Evolutionary conservation across 1,140 invertebrate genomes (phyloP).

Genomic region (Stegodyphus mimosarum): DNA sequence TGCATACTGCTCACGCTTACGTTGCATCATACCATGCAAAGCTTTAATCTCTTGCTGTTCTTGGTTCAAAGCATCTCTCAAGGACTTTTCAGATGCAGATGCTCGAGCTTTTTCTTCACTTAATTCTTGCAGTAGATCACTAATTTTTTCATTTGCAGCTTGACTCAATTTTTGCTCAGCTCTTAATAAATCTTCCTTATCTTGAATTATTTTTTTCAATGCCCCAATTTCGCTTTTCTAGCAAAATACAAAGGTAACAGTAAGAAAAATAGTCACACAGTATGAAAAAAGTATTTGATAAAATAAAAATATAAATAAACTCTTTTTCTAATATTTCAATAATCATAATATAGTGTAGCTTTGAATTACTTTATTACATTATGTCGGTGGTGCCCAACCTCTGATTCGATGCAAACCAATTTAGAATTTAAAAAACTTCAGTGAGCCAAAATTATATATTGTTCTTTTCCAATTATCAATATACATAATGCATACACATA

Average conservation of each 20-base stretch:
- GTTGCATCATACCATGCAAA: slow-evolving; percentile 52
- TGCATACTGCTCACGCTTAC: slow-evolving; percentile 35
- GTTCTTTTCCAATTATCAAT: too few species aligned
- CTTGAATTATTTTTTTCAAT: slow-evolving; percentile 59
- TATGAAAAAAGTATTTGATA: background rate
- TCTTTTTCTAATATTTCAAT: slow-evolving; percentile 1
- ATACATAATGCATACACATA: too few species aligned
- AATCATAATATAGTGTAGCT: background rate
- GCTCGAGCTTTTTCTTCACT: slow-evolving; percentile 31
- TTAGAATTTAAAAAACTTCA: too few species aligned
- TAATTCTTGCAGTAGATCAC: slow-evolving; percentile 31
- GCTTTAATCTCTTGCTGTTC: slow-evolving; percentile 52
- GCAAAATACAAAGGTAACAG: background rate
- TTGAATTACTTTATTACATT: background rate
- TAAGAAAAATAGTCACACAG: background rate
- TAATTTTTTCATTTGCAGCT: slow-evolving; percentile 41
- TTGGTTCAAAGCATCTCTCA: slow-evolving; percentile 42
- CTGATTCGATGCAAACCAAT: too few species aligned
- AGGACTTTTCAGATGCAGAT: slow-evolving; percentile 26
- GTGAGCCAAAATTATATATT: too few species aligned
- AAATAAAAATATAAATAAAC: background rate
- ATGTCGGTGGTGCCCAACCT: too few species aligned
- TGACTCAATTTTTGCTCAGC: slow-evolving; percentile 33
- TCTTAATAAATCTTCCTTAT: slow-evolving; percentile 34
- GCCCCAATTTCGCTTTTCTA: slow-evolving; percentile 43